Percentiles rank a stretch among this genome's conserved stretches.
Evolutionary conservation across 2,888 invertebrate species (phyloP).

Genomic region (Parnassius apollo): DNA sequence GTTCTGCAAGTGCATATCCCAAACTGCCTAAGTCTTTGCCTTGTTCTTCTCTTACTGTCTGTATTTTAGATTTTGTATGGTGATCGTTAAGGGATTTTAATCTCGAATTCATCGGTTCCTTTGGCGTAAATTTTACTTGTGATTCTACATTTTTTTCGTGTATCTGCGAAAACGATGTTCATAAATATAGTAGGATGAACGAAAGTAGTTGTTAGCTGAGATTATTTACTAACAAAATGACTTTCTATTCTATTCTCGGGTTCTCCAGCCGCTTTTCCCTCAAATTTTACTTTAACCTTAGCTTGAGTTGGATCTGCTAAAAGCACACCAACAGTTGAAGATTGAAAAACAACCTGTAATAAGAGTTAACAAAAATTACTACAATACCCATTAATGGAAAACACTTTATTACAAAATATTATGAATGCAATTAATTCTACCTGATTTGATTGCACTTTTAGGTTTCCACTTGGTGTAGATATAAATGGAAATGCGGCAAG

Average conservation of each 20-base stretch:
- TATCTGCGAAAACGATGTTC: constrained; percentile 36
- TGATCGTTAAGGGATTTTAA: constrained; percentile 28
- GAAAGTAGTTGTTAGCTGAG: not conserved
- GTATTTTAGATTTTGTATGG: constrained; percentile 39
- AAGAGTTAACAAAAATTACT: not conserved
- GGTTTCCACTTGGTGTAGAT: constrained; percentile 85
- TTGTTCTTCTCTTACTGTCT: constrained; percentile 45
- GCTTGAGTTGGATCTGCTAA: constrained; percentile 85
- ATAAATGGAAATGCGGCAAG: constrained; percentile 83
- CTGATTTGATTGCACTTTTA: constrained; percentile 86
- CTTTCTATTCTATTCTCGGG: constrained; percentile 45
- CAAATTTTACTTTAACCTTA: constrained; percentile 82
- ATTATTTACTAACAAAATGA: constrained; percentile 43
- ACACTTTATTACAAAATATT: not conserved
- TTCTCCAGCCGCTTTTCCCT: constrained; percentile 59
- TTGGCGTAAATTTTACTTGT: constrained; percentile 46
- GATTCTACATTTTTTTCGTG: constrained; percentile 44
- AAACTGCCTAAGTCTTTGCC: constrained; percentile 77
- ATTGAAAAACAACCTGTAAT: constrained; percentile 84
- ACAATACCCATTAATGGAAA: too few relatives aligned
- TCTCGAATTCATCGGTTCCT: constrained; percentile 34
- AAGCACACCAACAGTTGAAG: constrained; percentile 84
- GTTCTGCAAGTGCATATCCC: constrained; percentile 79
- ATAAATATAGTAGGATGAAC: not conserved
- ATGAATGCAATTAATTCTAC: constrained; percentile 47